These are phyloP conservation scores for Steinernema feltiae DNA, from an alignment of 1,140 invertebrate species.

Conservation along the genomic window DNA sequence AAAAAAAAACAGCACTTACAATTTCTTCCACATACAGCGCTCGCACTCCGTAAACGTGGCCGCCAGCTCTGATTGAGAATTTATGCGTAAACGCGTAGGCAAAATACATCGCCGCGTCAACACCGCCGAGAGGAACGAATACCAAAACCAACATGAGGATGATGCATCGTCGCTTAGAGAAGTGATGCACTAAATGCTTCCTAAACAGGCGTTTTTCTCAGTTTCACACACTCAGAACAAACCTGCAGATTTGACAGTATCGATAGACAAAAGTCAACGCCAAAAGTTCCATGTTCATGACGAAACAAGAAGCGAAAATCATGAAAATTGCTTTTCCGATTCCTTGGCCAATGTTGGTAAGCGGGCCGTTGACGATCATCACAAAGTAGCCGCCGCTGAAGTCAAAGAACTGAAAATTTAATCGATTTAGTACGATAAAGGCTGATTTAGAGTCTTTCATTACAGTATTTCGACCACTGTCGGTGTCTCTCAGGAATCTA, in stretches of 20 bases:
- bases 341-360: background rate
- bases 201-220: background rate
- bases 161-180: background rate
- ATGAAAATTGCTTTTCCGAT: background rate
- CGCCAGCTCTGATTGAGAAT: background rate
- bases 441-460: background rate
- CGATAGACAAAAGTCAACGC: constrained; percentile 2
- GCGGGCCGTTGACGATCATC: background rate
- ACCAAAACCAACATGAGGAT: background rate
- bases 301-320: background rate
- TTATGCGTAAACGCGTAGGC: background rate
- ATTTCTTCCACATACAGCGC: background rate
- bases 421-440: background rate
- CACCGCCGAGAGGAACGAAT: background rate
- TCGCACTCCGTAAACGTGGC: background rate
- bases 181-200: background rate
- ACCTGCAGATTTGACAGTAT: background rate
- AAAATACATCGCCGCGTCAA: background rate
- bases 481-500: background rate
- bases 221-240: background rate
- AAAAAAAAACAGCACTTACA: background rate
- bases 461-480: background rate
- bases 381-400: background rate
- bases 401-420: background rate
- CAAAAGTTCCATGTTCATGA: background rate